These are phyloP conservation scores for Calameuta idolon DNA, from an alignment of 2,888 invertebrate genomes.

Conservation along the genomic window DNA sequence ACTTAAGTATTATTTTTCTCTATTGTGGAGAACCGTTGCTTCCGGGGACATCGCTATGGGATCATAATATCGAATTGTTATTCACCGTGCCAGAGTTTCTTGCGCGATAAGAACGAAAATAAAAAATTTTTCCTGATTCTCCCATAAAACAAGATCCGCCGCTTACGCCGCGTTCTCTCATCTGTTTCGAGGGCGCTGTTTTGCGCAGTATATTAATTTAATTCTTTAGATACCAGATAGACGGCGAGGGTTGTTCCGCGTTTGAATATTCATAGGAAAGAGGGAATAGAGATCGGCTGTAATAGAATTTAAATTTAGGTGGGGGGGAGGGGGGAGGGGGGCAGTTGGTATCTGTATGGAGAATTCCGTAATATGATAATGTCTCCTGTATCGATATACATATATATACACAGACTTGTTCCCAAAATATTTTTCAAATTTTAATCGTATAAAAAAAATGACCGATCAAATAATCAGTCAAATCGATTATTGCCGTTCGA, in stretches of 20 bases:
- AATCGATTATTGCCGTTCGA: neutral
- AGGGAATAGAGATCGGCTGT: conserved; percentile 66
- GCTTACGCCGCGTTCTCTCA: neutral
- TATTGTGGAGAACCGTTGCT: neutral
- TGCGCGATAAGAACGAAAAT: neutral
- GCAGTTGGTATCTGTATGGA: conserved; percentile 51
- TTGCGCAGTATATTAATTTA: conserved; percentile 65
- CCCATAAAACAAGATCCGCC: neutral
- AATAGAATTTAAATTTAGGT: conserved; percentile 66
- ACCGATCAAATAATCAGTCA: neutral
- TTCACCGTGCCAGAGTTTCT: neutral
- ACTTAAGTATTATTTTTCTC: neutral
- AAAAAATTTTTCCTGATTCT: neutral
- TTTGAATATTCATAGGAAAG: conserved; percentile 67
- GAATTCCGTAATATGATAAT: conserved; percentile 59
- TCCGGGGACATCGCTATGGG: neutral
- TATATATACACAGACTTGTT: conserved; percentile 5
- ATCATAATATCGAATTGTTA: neutral
- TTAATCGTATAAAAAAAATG: neutral
- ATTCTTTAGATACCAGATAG: conserved; percentile 67
- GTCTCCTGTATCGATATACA: conserved; percentile 52
- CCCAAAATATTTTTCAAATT: neutral
- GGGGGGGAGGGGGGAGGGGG: conserved; percentile 39
- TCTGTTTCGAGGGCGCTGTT: conserved; percentile 44
- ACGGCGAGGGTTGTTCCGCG: conserved; percentile 51